Conservation (phyloP, 2,113 vertebrate species). For the Embiotoca jacksoni region DNA sequence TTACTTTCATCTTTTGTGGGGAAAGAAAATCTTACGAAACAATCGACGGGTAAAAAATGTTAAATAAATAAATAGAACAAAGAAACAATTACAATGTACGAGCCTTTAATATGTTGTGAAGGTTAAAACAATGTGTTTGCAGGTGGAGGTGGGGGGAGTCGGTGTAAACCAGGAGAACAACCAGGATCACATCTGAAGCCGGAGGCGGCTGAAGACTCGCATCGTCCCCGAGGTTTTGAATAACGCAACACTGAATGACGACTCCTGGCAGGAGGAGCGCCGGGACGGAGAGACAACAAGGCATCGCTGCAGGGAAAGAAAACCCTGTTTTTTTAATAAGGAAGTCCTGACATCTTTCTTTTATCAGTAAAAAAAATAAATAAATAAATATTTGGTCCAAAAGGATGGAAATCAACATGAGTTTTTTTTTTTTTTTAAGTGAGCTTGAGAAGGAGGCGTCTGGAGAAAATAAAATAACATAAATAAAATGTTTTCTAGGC, state of each 20-base stretch:
- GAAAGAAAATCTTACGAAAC: too few relatives aligned
- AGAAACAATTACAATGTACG: too few relatives aligned
- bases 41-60: too few relatives aligned
- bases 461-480: neutral
- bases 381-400: neutral
- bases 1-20: too few relatives aligned
- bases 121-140: too few relatives aligned
- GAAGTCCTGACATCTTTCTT: neutral
- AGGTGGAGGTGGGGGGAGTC: too few relatives aligned
- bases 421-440: neutral
- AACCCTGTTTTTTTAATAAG: neutral
- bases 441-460: neutral
- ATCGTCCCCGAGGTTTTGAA: slow-evolving; percentile 49
- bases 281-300: slow-evolving; percentile 23
- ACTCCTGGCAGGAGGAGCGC: slow-evolving; percentile 36
- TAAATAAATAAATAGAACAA: too few relatives aligned
- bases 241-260: slow-evolving; percentile 35
- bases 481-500: too few relatives aligned
- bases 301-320: slow-evolving; percentile 21
- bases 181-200: slow-evolving; percentile 22
- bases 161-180: neutral
- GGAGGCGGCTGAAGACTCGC: slow-evolving; percentile 17
- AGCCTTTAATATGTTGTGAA: too few relatives aligned
- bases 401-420: neutral
- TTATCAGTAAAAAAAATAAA: neutral